Base-by-base conservation (phyloP, 2,888 invertebrate species). In the Mylabris sibirica region DNA sequence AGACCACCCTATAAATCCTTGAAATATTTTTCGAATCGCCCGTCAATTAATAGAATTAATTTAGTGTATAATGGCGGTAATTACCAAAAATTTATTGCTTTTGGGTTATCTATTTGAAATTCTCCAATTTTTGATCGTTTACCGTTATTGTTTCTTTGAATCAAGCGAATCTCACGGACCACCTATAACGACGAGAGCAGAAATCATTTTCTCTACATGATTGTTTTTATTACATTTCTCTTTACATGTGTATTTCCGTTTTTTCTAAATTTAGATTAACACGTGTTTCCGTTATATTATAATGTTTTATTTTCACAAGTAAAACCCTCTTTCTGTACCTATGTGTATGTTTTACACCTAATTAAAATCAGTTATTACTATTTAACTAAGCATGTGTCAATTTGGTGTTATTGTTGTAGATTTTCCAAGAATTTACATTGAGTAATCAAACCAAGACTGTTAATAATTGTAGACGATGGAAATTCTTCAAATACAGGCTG, bases 161-260 rank as follows among this genome's bases (percentile, higher is more conserved):
- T 6, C 3, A 8, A 30, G 65, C 63, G 59, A 63, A 65, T 59
- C 65, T 68, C 65, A 68, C 59, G 65, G 68, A 59, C 41, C 60
- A 64, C 49, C 24, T 60, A 38, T 34, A 8, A 63, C n/a, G n/a
- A 30, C 30, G 44, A 63, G 65, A 63, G 35, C 59, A 20, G 20
- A 49, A 49, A 17, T 49, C 6, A 20, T 20, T 20, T 20, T n/a
- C 12, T 17, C 1, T 41, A 2, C 35, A 8, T 66, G 69, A 66
- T 69, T 66, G 59, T 59, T 69, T 66, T 59, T 62, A 67, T 60
- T 49, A 20, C 49, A 49, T 20, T 41, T 35, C 38, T 2, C 8
- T 44, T 26, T 60, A 64, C 72, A 72, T 69, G 72, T 72, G 72
- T 70, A 63, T 68, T 72, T 72, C 72, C 72, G 72, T 26, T 66